These are phyloP conservation scores for Bovichtus variegatus DNA, from an alignment of 2,797 vertebrate species.

Conservation along the genomic window DNA sequence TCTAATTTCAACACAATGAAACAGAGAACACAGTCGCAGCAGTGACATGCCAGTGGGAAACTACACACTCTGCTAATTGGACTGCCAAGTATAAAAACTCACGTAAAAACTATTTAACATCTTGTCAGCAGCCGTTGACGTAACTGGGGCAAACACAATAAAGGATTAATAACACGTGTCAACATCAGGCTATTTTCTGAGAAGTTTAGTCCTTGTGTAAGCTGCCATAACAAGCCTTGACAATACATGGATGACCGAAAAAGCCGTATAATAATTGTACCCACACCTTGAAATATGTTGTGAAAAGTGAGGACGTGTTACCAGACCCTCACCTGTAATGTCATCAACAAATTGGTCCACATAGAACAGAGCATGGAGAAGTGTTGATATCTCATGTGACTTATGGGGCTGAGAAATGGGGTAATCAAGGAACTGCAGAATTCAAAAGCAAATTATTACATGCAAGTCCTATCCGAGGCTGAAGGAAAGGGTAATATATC, in stretches of 20 bases:
- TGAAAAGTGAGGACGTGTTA: slow-evolving; percentile 37
- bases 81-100: slow-evolving; percentile 43
- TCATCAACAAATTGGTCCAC: neutral
- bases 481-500: no score
- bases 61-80: slow-evolving; percentile 49
- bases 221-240: slow-evolving; percentile 30
- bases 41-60: slow-evolving; percentile 27
- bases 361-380: neutral
- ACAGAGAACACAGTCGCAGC: slow-evolving; percentile 30
- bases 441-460: no score
- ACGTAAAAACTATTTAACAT: slow-evolving; percentile 50
- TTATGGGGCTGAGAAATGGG: no score
- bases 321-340: slow-evolving; percentile 11
- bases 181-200: slow-evolving; percentile 43
- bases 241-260: slow-evolving; percentile 30
- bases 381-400: slow-evolving; percentile 11
- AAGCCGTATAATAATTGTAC: slow-evolving; percentile 16
- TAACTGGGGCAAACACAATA: slow-evolving; percentile 68
- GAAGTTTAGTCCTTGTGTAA: slow-evolving; percentile 12
- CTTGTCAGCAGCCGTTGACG: slow-evolving; percentile 60
- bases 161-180: slow-evolving; percentile 66
- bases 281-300: slow-evolving; percentile 46
- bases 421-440: no score
- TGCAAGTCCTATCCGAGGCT: no score
- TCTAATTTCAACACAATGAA: slow-evolving; percentile 40